Evolutionary conservation across 2,113 vertebrate species (phyloP), one percentile per base, ranked within the genome.

Genomic region (Propithecus coquereli): DNA sequence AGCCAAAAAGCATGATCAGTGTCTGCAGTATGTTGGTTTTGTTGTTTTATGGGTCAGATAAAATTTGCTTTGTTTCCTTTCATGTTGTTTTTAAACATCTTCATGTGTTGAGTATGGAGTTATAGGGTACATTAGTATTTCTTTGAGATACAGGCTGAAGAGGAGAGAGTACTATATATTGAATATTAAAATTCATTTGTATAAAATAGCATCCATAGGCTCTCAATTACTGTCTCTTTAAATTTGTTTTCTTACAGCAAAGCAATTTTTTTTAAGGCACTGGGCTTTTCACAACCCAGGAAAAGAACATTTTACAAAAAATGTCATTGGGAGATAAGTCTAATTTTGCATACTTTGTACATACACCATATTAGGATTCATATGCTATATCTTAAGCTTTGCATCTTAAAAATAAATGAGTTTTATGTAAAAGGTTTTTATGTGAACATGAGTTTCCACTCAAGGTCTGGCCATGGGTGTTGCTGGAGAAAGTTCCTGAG

Each of bases 61-160:
- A 99, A 99, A 99, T 99, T 98, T 98, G 98, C 98, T 99, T 99
- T 99, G 99, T 99, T 99, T 99, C 99, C 99, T 99, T 99, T 98
- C 95, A 90, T 98, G 94, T 97, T 98, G 96, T 98, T 98, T 98
- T 98, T 94, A 45, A 98, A 87, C 50, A 97, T 97, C 63, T 95
- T 97, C 97, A 94, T 79, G 98, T 97, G 84, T 98, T 98, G 79
- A 95, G 84, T 97, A 94, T 94, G 90, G 97, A 97, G 77, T 89
- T 98, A 97, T 40, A 98, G 86, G 89, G 90, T 97, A 70, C 92
- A 85, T 86, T 98, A 98, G 97, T 80, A 92, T n/a, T 96, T 97
- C 52, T 90, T 98, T 20, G 74, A 97, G 84, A 68, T 86, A 54
- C 50, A 97, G 93, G 92, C 97, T 97, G 40, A 97, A 37, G 34